phyloP scores from a whole-genome alignment of 64 coral and sea anemone species.

The Hydrozoanthus tunicans region DNA sequence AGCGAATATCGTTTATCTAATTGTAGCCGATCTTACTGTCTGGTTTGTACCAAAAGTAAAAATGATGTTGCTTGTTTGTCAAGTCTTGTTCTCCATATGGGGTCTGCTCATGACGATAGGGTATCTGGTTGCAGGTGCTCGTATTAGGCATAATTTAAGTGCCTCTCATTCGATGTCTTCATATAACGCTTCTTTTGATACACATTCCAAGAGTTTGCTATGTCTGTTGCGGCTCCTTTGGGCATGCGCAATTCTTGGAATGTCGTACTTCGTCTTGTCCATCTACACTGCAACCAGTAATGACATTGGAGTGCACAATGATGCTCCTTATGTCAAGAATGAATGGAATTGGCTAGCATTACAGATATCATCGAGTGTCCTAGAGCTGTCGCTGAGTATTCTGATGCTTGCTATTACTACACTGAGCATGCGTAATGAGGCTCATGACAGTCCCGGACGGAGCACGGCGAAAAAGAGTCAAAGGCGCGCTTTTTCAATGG shows the following conservation, averaged over 20 bases:
- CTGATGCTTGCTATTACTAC: conserved; percentile 34
- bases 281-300: conserved; percentile 29
- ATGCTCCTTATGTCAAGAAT: neutral
- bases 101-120: conserved; percentile 71
- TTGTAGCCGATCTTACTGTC: conserved; percentile 70
- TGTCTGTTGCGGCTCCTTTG: conserved; percentile 7
- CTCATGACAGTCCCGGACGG: neutral
- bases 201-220: neutral
- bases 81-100: conserved; percentile 63
- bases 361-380: neutral
- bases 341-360: conserved; percentile 31
- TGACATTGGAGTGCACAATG: neutral
- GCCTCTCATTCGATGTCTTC: conserved; percentile 14
- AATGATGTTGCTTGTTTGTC: conserved; percentile 66
- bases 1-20: conserved; percentile 64
- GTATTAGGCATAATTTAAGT: conserved; percentile 73
- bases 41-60: conserved; percentile 44
- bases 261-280: conserved; percentile 24
- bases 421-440: conserved; percentile 24
- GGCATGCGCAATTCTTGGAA: conserved; percentile 3
- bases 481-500: neutral
- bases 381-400: conserved; percentile 34
- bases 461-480: neutral
- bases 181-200: neutral
- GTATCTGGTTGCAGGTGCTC: conserved; percentile 55